A percentile compares a stretch with the other conserved stretches of the same genome.
Conservation (phyloP, 2,113 vertebrate genomes). For the Gambusia holbrooki region DNA sequence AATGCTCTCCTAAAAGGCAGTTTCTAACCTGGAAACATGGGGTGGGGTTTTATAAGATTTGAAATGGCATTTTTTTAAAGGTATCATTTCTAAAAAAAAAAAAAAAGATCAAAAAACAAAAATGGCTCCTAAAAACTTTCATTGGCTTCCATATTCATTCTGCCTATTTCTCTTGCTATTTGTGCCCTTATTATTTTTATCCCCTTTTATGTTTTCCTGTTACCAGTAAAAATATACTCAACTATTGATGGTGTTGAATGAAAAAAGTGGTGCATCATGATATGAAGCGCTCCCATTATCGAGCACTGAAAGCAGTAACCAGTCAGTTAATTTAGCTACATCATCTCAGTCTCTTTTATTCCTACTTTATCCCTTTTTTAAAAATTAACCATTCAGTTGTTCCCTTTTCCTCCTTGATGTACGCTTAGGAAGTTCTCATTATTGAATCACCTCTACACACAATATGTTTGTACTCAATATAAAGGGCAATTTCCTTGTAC, state of each 20-base stretch:
- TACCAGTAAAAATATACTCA: neutral
- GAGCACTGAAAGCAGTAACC: neutral
- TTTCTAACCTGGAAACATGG: neutral
- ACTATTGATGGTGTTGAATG: neutral
- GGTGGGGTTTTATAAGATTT: neutral
- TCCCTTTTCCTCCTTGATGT: conserved; percentile 24
- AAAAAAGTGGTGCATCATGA: conserved; percentile 2
- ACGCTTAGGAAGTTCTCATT: conserved; percentile 26
- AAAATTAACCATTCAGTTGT: conserved; percentile 43
- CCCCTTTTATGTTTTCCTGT: neutral
- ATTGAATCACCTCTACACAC: conserved; percentile 24
- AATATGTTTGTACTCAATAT: conserved; percentile 27
- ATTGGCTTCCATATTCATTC: neutral
- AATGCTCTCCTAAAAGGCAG: neutral
- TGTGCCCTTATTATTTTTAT: neutral
- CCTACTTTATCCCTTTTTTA: neutral
- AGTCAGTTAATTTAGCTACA: neutral
- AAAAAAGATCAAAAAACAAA: neutral
- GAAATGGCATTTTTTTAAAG: neutral
- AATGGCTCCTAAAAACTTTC: neutral
- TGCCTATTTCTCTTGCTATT: neutral
- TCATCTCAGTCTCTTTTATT: neutral
- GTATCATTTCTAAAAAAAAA: neutral
- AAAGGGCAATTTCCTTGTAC: neutral
- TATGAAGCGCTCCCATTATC: neutral